Evolutionary conservation across 2,797 vertebrate species (phyloP), one percentile per base, ranked within the genome.

Genomic region (Lacerta bilineata): DNA sequence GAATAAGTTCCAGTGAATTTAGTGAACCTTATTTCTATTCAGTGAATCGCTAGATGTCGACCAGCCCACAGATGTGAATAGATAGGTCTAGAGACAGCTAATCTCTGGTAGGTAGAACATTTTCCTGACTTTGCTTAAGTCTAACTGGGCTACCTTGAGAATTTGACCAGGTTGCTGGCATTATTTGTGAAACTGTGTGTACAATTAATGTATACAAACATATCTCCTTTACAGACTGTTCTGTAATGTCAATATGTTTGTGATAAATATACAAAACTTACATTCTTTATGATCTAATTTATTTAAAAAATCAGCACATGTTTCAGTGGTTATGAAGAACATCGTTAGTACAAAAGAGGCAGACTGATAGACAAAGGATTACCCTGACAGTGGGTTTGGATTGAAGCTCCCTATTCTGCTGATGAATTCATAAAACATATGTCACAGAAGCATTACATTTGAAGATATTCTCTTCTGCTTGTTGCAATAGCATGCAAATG

Each of bases 391-490:
- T 15, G 8, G 4, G 23, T 69, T 55, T 59, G 7, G 27, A 25
- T 71, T 50, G 36, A 83, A 23, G 61, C 7, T 1, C 20, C 29
- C n/a, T 84, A 72, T 84, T 78, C 66, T 72, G 74, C 25, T 59
- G 36, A 88, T 88, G 81, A 69, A 79, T 79, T 84, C 46, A 33
- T 84, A 84, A 83, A 84, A 55, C 9, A 4, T 50, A 41, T 59
- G 36, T 78, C 39, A 83, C 59, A 68, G n/a, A 83, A 69, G 25
- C 11, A 69, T 61, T 72, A 61, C 27, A 72, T 36, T 88, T 72
- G 71, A 5, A 80, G 20, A 88, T 77, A 41, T 17, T 74, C 39
- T 74, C 29, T 25, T 84, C 29, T 64, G 50, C 55, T 71, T 79
- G 39, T 72, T 72, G n/a, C 17, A 72, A 33, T 43, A 83, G 77